Percentiles rank a stretch among this genome's conserved stretches.
These are phyloP conservation scores for Caenorhabditis sp. DNA, from an alignment of 2,888 invertebrate species.

Conservation along the genomic window DNA sequence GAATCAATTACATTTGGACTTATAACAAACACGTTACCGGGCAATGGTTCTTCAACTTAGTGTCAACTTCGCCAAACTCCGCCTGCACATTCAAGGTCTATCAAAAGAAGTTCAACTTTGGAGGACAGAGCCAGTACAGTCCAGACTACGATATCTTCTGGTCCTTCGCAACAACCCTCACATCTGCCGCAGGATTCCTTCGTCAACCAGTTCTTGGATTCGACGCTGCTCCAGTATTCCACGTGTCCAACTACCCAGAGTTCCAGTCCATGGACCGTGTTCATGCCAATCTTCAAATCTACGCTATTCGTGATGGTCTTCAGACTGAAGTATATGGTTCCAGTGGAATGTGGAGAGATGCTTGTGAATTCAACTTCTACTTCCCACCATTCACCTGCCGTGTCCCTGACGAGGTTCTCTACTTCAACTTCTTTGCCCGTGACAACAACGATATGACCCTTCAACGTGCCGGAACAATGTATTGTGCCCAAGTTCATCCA, in stretches of 20 bases:
- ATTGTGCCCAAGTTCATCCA: conserved; percentile 68
- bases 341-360: conserved; percentile 74
- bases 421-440: conserved; percentile 77
- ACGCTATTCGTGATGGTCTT: conserved; percentile 66
- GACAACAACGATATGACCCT: conserved; percentile 71
- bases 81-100: conserved; percentile 72
- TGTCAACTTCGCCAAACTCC: conserved; percentile 35
- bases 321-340: conserved; percentile 74
- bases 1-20: conserved; percentile 68
- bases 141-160: conserved; percentile 71
- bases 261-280: conserved; percentile 64
- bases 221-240: conserved; percentile 62
- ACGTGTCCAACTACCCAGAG: conserved; percentile 66
- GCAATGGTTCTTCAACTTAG: conserved; percentile 71
- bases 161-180: conserved; percentile 61
- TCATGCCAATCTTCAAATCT: conserved; percentile 70
- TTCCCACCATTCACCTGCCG: conserved; percentile 77
- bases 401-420: conserved; percentile 72
- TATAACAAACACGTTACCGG: conserved; percentile 65
- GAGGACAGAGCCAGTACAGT: conserved; percentile 45
- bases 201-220: conserved; percentile 65
- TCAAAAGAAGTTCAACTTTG: conserved; percentile 68
- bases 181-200: conserved; percentile 53
- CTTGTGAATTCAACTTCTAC: conserved; percentile 75
- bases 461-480: conserved; percentile 77